Percentiles rank a stretch among this genome's conserved stretches.
These are phyloP conservation scores for Podilymbus podiceps DNA, from an alignment of 2,113 vertebrate species.

Conservation along the genomic window DNA sequence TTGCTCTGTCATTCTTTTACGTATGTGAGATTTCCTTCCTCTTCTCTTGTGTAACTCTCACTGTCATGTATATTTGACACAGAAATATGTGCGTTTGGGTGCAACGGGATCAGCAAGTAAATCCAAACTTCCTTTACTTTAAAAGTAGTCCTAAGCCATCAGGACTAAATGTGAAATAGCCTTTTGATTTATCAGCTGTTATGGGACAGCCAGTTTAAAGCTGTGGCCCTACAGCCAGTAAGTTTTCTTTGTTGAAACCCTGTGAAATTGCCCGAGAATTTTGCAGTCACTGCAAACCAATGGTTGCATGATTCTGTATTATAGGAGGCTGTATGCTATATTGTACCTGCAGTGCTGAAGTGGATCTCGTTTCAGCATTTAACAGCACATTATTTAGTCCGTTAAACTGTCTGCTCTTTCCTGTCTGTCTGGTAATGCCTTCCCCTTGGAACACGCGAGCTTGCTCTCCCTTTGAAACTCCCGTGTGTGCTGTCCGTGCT, in stretches of 20 bases:
- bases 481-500: neutral
- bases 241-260: neutral
- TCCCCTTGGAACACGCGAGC: neutral
- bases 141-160: neutral
- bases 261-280: neutral
- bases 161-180: neutral
- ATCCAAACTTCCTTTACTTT: neutral
- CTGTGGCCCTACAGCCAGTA: neutral
- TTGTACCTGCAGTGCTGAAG: neutral
- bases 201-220: neutral
- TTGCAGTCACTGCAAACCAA: neutral
- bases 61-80: neutral
- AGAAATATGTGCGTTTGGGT: neutral
- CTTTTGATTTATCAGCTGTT: neutral
- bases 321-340: neutral
- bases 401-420: constrained; percentile 9
- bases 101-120: neutral
- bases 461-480: constrained; percentile 28
- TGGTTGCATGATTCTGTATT: neutral
- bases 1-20: constrained; percentile 38
- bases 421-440: constrained; percentile 15
- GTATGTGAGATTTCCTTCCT: constrained; percentile 46
- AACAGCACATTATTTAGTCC: neutral
- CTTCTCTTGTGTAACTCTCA: constrained; percentile 6
- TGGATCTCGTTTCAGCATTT: neutral